Percentiles rank a stretch among this genome's conserved stretches.
Conservation (phyloP, 2,113 vertebrate genomes). For the Tapirus terrestris region DNA sequence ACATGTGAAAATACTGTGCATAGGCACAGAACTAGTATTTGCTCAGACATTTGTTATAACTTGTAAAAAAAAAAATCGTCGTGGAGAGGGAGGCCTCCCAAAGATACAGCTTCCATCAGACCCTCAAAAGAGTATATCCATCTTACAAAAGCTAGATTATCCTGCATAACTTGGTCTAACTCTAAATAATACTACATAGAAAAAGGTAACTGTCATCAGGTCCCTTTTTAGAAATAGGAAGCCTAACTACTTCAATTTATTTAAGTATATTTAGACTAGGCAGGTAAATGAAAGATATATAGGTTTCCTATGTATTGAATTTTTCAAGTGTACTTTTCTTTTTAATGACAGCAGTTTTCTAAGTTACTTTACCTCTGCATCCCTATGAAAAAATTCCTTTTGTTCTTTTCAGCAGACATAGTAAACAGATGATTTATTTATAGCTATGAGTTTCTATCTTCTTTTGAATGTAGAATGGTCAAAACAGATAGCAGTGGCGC, state of each 20-base stretch:
- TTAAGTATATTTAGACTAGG: slow-evolving; percentile 7
- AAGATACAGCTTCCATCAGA: not conserved
- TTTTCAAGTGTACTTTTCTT: slow-evolving; percentile 42
- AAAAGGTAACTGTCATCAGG: slow-evolving; percentile 44
- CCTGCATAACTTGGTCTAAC: not conserved
- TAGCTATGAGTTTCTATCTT: not conserved
- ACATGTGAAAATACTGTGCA: not conserved
- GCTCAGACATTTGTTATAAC: not conserved
- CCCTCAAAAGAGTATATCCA: not conserved
- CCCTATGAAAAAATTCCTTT: not conserved
- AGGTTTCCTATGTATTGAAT: not conserved
- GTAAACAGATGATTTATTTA: slow-evolving; percentile 34
- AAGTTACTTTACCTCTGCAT: not conserved
- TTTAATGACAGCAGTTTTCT: not conserved
- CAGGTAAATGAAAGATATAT: slow-evolving; percentile 12
- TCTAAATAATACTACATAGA: not conserved
- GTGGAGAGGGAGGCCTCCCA: not conserved
- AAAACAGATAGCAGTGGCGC: slow-evolving; percentile 10
- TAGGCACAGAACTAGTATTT: not conserved
- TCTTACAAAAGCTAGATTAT: slow-evolving; percentile 8
- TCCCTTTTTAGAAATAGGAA: slow-evolving; percentile 15
- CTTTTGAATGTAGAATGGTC: not conserved
- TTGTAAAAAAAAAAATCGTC: not conserved
- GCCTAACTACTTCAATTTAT: not conserved
- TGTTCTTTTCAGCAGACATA: not conserved